Conservation (phyloP, 2,797 vertebrate genomes). For the Gymnopithys bicolor region DNA sequence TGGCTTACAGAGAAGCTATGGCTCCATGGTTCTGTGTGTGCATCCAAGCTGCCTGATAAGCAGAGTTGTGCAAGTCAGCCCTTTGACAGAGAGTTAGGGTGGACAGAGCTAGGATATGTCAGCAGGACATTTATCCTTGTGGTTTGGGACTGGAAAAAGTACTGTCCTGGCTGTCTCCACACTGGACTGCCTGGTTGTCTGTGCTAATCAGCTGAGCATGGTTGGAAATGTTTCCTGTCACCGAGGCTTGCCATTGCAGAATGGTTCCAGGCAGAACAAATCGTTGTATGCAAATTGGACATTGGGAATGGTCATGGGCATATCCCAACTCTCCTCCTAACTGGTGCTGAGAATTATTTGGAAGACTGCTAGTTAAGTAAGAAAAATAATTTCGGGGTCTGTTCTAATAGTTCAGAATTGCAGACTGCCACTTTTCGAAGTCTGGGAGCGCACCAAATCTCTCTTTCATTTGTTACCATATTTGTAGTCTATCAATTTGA, state of each 20-base stretch:
- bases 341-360: neutral
- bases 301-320: neutral
- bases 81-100: neutral
- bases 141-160: neutral
- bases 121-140: neutral
- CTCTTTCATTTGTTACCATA: neutral
- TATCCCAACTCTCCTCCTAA: neutral
- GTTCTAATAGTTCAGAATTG: neutral
- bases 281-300: neutral
- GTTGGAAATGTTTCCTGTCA: neutral
- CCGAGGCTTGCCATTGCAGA: neutral
- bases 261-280: neutral
- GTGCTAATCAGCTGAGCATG: neutral
- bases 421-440: neutral
- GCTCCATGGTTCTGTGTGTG: fast-evolving
- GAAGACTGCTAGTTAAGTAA: neutral
- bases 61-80: neutral
- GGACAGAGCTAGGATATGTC: neutral
- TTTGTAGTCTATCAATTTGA: neutral
- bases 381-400: neutral
- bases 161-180: neutral
- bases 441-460: neutral
- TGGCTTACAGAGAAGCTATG: neutral
- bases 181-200: neutral
- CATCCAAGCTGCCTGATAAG: neutral